Conservation (phyloP, 2,113 vertebrate species). For the Phrynocephalus versicolor region DNA sequence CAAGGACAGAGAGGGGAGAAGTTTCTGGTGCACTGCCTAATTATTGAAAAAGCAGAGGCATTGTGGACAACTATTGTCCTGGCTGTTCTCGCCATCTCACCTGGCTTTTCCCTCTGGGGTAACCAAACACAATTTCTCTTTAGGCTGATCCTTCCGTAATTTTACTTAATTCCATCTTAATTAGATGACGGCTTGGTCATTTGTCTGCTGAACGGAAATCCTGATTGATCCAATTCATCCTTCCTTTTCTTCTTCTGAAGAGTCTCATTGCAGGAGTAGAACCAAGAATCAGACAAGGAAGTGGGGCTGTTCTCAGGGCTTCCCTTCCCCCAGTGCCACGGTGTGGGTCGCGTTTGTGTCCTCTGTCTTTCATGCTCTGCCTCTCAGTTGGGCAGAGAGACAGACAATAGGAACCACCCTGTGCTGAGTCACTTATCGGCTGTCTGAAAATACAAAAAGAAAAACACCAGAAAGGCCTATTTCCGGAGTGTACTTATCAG, state of each 20-base stretch:
- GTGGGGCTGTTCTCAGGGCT: not conserved
- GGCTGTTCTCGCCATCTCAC: not conserved
- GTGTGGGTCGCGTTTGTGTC: not conserved
- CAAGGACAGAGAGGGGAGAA: too few species aligned
- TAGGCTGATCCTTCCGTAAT: constrained; percentile 4
- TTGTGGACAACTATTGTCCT: not conserved
- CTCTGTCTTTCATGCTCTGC: too few species aligned
- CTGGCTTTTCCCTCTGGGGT: too few species aligned
- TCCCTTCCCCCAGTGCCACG: too few species aligned
- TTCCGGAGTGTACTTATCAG: too few species aligned
- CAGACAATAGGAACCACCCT: too few species aligned
- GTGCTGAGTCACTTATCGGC: too few species aligned
- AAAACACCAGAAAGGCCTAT: too few species aligned
- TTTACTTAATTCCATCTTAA: constrained; percentile 44
- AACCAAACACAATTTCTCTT: not conserved
- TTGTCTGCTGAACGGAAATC: constrained; percentile 51
- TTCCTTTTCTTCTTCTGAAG: constrained; percentile 37
- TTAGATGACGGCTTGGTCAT: constrained; percentile 45
- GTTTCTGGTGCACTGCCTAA: too few species aligned
- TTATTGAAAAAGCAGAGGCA: not conserved
- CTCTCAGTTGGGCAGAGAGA: too few species aligned
- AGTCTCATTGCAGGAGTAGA: constrained; percentile 12
- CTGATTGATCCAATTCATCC: constrained; percentile 40
- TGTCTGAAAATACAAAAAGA: too few species aligned
- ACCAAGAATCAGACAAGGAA: not conserved